phyloP scores from a whole-genome alignment of 1,140 invertebrate species.

The Heliothis subflexa region DNA sequence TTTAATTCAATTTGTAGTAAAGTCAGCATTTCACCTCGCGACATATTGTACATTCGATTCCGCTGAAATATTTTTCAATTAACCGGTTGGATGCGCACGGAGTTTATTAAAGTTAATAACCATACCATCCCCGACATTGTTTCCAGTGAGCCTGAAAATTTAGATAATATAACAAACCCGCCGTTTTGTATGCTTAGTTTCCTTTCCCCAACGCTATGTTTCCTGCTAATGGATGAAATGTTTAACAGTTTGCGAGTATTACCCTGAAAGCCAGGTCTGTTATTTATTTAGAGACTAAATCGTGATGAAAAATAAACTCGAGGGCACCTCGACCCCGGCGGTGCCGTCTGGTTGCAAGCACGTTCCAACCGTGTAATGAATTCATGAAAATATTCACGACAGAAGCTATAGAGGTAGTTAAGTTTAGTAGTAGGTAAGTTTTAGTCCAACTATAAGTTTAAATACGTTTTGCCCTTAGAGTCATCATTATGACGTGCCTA shows the following conservation, averaged over 20 bases:
- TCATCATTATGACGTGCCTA: not conserved
- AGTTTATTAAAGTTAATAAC: constrained; percentile 46
- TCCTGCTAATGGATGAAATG: constrained; percentile 50
- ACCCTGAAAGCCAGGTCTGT: constrained; percentile 29
- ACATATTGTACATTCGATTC: constrained; percentile 38
- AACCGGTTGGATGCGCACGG: constrained; percentile 50
- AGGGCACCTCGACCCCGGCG: constrained; percentile 18
- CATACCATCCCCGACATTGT: constrained; percentile 24
- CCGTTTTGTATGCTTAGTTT: constrained; percentile 50
- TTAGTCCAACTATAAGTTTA: not conserved
- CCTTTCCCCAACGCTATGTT: constrained; percentile 45
- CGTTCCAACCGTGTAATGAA: constrained; percentile 13
- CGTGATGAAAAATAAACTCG: constrained; percentile 38
- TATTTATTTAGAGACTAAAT: constrained; percentile 30
- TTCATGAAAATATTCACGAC: constrained; percentile 33
- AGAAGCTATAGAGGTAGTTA: constrained; percentile 9
- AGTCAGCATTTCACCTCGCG: constrained; percentile 34
- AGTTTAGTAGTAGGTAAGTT: no score
- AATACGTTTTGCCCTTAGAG: not conserved
- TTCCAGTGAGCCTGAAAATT: constrained; percentile 46
- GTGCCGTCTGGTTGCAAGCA: constrained; percentile 14
- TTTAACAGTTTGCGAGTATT: constrained; percentile 37
- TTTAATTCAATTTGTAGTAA: constrained; percentile 31
- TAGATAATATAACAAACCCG: constrained; percentile 44
- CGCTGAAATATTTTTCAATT: constrained; percentile 59